Conservation (phyloP, 2,888 invertebrate genomes). For the Biston betularia region DNA sequence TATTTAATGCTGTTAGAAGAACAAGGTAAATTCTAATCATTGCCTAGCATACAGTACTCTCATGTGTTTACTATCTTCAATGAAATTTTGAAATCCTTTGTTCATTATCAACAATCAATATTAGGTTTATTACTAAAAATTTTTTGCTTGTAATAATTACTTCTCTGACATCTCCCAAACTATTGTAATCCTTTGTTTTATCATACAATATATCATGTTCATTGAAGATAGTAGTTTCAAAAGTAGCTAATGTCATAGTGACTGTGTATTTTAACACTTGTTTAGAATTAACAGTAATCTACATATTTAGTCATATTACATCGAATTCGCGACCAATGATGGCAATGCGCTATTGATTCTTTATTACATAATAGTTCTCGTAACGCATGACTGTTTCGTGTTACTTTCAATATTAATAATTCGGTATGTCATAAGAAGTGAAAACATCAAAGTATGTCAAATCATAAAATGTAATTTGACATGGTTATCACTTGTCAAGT, state of each 20-base stretch:
- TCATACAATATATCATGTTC: conserved; percentile 1
- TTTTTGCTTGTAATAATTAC: not conserved
- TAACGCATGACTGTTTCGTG: not conserved
- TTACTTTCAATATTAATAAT: not conserved
- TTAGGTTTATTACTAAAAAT: not conserved
- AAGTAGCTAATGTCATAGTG: conserved; percentile 33
- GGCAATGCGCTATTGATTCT: conserved; percentile 25
- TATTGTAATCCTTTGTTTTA: not conserved
- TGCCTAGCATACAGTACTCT: conserved; percentile 26
- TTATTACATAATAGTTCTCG: conserved; percentile 6
- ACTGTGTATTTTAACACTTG: conserved; percentile 30
- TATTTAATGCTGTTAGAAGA: conserved; percentile 41
- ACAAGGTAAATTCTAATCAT: conserved; percentile 39
- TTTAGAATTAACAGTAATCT: conserved; percentile 24
- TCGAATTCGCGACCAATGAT: conserved; percentile 9
- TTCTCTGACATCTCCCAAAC: too few species aligned
- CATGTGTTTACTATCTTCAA: conserved; percentile 29
- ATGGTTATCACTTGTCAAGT: too few species aligned
- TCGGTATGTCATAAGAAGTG: not conserved
- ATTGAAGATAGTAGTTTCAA: conserved; percentile 28
- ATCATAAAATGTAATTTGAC: too few species aligned
- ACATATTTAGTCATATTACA: conserved; percentile 21
- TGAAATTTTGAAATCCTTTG: conserved; percentile 9
- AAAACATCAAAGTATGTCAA: too few species aligned
- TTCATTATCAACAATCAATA: not conserved